These are phyloP conservation scores for Ganaspis brasiliensis DNA, from an alignment of 2,888 invertebrate species.

Conservation along the genomic window DNA sequence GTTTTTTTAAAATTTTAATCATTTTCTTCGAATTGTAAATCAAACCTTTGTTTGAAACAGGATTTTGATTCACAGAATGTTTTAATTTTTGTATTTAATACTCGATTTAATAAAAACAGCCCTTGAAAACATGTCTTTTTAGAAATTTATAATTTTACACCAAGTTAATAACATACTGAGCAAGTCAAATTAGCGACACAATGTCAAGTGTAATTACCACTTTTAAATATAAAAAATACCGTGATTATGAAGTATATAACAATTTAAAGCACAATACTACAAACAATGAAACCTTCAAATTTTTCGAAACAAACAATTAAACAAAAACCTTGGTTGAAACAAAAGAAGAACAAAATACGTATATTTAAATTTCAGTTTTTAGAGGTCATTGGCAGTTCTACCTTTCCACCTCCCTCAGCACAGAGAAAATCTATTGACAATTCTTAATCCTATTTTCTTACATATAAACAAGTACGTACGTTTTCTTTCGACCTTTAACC, in stretches of 20 bases:
- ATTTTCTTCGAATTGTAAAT: no score
- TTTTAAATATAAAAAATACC: background rate
- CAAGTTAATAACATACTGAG: slow-evolving; percentile 1
- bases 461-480: slow-evolving; percentile 10
- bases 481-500: background rate
- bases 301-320: no score
- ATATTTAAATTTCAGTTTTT: slow-evolving; percentile 7
- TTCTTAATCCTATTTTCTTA: background rate
- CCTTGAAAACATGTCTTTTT: no score
- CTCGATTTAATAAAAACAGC: no score
- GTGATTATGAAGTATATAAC: no score
- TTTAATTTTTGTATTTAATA: no score
- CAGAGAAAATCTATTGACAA: slow-evolving; percentile 26
- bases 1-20: no score
- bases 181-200: slow-evolving; percentile 3
- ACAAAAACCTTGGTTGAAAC: background rate
- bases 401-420: background rate
- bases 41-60: no score
- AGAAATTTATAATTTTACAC: background rate
- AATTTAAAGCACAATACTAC: background rate
- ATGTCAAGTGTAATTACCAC: background rate
- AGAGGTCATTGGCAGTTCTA: slow-evolving; percentile 39
- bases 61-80: no score
- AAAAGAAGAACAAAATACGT: background rate
- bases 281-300: no score